Percentiles rank a stretch among this genome's conserved stretches.
Evolutionary conservation across 92 coral and sea anemone species (phyloP).

Genomic region (Blastomussa wellsi): DNA sequence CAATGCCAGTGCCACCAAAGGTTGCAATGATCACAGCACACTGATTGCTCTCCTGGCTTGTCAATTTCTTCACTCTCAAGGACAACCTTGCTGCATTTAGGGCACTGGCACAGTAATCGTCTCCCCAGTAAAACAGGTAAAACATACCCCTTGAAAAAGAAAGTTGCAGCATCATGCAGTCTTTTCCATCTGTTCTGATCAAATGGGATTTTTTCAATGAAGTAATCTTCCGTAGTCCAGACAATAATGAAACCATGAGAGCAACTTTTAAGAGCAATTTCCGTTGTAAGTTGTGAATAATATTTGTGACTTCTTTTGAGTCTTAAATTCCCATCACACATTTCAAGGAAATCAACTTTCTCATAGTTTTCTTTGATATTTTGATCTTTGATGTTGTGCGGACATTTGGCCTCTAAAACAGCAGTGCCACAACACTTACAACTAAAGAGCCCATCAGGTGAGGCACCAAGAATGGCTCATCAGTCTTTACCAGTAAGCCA

Average conservation of each 20-base stretch:
- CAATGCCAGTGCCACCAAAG: constrained; percentile 49
- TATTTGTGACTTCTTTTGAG: constrained; percentile 27
- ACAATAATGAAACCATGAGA: constrained; percentile 41
- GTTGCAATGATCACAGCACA: constrained; percentile 46
- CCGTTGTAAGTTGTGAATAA: constrained; percentile 35
- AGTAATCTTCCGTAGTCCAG: constrained; percentile 37
- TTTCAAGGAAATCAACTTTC: constrained; percentile 30
- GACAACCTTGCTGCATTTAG: constrained; percentile 35
- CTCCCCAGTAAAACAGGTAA: constrained; percentile 39
- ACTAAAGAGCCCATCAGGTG: constrained; percentile 59
- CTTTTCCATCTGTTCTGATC: constrained; percentile 30
- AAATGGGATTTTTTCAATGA: constrained; percentile 33
- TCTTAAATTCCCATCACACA: constrained; percentile 16
- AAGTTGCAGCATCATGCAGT: constrained; percentile 31
- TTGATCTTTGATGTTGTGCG: constrained; percentile 45
- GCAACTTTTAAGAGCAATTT: constrained; percentile 28
- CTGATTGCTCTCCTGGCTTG: constrained; percentile 34
- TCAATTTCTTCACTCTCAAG: constrained; percentile 43
- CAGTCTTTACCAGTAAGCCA: constrained; percentile 44
- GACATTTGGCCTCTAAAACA: constrained; percentile 65
- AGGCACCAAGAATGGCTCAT: constrained; percentile 64
- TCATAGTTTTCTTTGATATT: constrained; percentile 18
- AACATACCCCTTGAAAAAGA: constrained; percentile 30
- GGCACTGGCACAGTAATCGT: constrained; percentile 34
- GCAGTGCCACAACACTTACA: constrained; percentile 69